phyloP scores from a whole-genome alignment of 1,140 invertebrate species.

The Polypedilum vanderplanki region DNA sequence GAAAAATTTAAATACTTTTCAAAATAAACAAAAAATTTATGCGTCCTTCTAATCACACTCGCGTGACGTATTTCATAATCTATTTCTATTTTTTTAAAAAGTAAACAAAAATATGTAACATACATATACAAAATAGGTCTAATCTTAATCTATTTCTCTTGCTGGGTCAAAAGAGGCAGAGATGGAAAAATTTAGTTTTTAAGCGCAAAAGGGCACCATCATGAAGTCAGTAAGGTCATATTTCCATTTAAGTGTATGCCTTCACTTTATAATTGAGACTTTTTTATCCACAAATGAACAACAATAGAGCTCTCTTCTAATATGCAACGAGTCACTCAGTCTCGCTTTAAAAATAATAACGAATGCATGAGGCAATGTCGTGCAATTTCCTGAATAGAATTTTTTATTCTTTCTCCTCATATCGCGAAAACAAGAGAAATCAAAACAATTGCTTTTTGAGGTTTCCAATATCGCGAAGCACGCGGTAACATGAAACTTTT shows the following conservation, averaged over 20 bases:
- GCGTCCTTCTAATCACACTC: too few relatives aligned
- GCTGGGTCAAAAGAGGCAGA: too few relatives aligned
- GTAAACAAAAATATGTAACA: too few relatives aligned
- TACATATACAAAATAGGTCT: too few relatives aligned
- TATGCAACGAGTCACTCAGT: not conserved
- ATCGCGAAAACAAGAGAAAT: not conserved
- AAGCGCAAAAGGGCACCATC: not conserved
- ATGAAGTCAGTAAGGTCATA: not conserved
- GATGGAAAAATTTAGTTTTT: not conserved
- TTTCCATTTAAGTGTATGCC: not conserved
- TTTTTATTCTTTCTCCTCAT: not conserved
- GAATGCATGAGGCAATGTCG: conserved; percentile 16
- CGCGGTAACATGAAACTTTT: not conserved
- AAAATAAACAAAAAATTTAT: too few relatives aligned
- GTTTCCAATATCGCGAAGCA: conserved; percentile 11
- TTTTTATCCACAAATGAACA: not conserved
- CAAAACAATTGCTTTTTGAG: not conserved
- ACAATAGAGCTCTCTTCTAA: not conserved
- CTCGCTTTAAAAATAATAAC: not conserved
- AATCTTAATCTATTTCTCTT: too few relatives aligned
- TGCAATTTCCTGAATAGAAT: conserved; percentile 18
- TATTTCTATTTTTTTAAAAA: too few relatives aligned
- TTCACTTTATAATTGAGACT: conserved; percentile 12
- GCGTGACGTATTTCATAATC: too few relatives aligned
- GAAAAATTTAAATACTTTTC: too few relatives aligned